Base-by-base conservation (phyloP, 2,113 vertebrate species). In the Ciconia stormi region DNA sequence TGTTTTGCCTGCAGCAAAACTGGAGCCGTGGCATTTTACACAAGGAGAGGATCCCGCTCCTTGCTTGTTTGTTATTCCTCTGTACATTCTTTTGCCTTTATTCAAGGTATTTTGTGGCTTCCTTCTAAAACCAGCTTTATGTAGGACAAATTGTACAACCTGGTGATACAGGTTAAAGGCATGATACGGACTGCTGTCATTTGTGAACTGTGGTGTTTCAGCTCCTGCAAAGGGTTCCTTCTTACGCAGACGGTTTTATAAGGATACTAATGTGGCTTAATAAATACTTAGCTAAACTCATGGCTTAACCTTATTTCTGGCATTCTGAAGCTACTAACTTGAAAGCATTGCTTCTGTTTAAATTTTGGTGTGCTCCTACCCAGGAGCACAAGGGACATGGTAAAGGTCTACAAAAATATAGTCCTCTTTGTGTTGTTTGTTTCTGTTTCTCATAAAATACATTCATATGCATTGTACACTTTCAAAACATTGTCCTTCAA, bases 371-470 rank as follows among this genome's bases (percentile, higher is more conserved):
- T 32, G n/a, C 12, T 82, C 15, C 53, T 81, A 5, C 16, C 8
- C 83, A 67, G 55, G 66, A 95, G 62, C 42, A 10, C 46, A 79
- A 90, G 82, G 46, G 59, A 49, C 5, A 2, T 22, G 8, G 46
- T 95, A 47, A 80, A 72, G 17, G 26, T 90, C 49, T 87, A 80
- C 23, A 78, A 30, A 85, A 89, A 38, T 53, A 44, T 1, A 94
- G 78, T 93, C 23, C 6, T 94, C 61, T 91, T 53, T 61, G 44
- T 95, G 78, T 97, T 85, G 61, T 94, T 95, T 95, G 53, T 96
- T 97, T 97, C 58, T 91, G 96, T 97, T 95, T 95, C 87, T 95
- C 95, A 93, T 96, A 71, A 95, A 95, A 90, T 79, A 81, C 95
- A 88, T 95, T 86, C 87, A 74, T 81, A 50, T 74, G 71, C 87